These are phyloP conservation scores for Rousettus leschenaultii DNA, from an alignment of 2,113 vertebrate species.

Conservation along the genomic window DNA sequence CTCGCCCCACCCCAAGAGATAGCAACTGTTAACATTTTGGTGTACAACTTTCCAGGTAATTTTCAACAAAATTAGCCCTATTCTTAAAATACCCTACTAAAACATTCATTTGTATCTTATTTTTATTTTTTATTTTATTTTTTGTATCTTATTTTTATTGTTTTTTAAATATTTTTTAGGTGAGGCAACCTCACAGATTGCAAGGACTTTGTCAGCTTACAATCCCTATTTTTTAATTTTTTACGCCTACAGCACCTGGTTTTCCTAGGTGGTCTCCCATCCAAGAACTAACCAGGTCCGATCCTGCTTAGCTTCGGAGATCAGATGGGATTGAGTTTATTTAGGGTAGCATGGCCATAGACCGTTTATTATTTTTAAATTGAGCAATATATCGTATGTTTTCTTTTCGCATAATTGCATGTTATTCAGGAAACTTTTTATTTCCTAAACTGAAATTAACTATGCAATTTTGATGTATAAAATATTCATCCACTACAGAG, in stretches of 20 bases:
- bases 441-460: conserved; percentile 24
- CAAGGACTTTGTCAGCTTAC: no score
- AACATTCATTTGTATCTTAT: neutral
- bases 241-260: no score
- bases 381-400: neutral
- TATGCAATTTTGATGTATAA: conserved; percentile 18
- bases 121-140: neutral
- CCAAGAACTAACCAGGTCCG: no score
- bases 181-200: no score
- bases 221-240: no score
- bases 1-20: neutral
- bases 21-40: neutral
- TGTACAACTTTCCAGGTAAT: neutral
- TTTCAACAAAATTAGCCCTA: neutral
- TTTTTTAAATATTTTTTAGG: no score
- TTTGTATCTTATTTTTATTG: no score
- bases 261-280: no score
- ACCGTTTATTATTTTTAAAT: neutral
- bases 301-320: no score
- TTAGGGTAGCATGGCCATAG: no score
- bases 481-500: neutral
- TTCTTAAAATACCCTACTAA: neutral
- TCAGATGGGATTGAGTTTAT: no score
- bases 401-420: conserved; percentile 1
- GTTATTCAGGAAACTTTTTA: conserved; percentile 32